Evolutionary conservation across 2,888 invertebrate species (phyloP).

Genomic region (Peribatodes rhomboidaria): DNA sequence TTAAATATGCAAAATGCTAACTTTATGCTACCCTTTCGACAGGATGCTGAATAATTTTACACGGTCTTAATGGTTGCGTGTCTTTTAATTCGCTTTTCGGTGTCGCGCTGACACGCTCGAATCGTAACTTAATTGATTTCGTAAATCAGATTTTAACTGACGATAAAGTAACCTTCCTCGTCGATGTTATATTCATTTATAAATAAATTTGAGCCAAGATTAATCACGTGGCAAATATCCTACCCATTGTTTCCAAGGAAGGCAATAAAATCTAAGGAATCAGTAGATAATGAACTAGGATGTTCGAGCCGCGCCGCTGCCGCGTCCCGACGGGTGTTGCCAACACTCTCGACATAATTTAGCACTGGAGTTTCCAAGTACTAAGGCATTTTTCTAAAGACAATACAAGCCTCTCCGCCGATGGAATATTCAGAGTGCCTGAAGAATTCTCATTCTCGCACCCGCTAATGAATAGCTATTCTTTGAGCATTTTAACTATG

Average conservation of each 20-base stretch:
- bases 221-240: conserved; percentile 56
- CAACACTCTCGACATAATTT: conserved; percentile 77
- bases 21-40: conserved; percentile 79
- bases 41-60: conserved; percentile 84
- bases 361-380: conserved; percentile 67
- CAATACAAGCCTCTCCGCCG: conserved; percentile 80
- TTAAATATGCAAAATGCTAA: conserved; percentile 85
- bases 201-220: conserved; percentile 51
- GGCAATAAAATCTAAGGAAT: conserved; percentile 66
- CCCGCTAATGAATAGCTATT: conserved; percentile 87
- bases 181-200: conserved; percentile 40
- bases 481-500: conserved; percentile 86
- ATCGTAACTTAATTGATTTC: conserved; percentile 57
- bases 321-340: conserved; percentile 65
- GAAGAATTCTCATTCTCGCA: conserved; percentile 86
- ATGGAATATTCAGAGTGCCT: conserved; percentile 83
- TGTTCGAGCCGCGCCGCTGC: conserved; percentile 58
- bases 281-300: conserved; percentile 75
- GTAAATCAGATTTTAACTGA: conserved; percentile 48
- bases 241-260: conserved; percentile 58
- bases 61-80: conserved; percentile 82
- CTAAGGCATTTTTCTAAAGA: conserved; percentile 82
- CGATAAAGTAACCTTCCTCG: conserved; percentile 39
- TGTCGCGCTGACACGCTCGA: conserved; percentile 68
- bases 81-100: conserved; percentile 76